These are phyloP conservation scores for Antechinus stuartii DNA, from an alignment of 2,113 vertebrate species.

Conservation along the genomic window DNA sequence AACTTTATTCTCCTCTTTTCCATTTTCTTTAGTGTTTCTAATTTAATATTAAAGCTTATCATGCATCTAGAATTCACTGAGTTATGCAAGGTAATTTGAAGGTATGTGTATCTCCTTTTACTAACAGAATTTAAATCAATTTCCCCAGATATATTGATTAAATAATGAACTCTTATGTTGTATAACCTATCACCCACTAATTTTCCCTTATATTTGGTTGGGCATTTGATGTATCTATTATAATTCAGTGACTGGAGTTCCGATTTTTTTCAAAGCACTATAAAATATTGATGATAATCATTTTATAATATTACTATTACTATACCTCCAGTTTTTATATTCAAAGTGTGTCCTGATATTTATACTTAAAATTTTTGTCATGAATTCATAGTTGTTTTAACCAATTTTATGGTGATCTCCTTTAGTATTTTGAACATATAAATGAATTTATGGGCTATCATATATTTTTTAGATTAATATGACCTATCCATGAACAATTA, in stretches of 20 bases:
- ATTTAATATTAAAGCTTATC: neutral
- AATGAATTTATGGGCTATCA: neutral
- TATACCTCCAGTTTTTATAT: neutral
- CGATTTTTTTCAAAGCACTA: neutral
- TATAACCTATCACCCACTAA: neutral
- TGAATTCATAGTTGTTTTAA: neutral
- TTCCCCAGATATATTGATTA: neutral
- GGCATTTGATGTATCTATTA: neutral
- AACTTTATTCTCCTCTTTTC: neutral
- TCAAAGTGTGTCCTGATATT: neutral
- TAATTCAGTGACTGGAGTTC: neutral
- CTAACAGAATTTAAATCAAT: neutral
- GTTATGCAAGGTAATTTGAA: neutral
- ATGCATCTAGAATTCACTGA: neutral
- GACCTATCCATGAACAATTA: neutral
- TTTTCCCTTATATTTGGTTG: neutral
- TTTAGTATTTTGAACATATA: neutral
- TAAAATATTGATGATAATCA: neutral
- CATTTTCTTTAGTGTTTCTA: neutral
- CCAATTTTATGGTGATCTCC: neutral
- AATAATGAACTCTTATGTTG: neutral
- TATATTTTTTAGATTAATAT: neutral
- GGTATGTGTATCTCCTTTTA: neutral
- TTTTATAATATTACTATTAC: neutral
- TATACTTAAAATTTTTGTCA: neutral